Evolutionary conservation across 2,888 invertebrate species (phyloP).

Genomic region (Celastrina argiolus): DNA sequence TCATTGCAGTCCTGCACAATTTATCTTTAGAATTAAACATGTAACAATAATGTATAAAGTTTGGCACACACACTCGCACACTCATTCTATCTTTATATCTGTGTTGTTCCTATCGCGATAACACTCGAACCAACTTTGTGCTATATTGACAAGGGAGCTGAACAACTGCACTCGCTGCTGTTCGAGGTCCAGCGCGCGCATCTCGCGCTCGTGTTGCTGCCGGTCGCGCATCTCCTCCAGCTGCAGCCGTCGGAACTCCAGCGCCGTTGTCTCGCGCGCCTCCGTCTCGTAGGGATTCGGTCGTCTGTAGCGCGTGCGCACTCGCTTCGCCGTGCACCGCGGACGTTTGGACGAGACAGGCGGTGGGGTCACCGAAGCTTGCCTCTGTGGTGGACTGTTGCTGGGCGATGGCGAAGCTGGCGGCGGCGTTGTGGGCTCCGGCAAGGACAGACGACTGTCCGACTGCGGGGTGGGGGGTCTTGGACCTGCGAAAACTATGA

Average conservation of each 20-base stretch:
- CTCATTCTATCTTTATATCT: not conserved
- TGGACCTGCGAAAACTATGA: not conserved
- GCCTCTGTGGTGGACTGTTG: not conserved
- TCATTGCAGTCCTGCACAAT: too few species aligned
- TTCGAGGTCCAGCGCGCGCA: not conserved
- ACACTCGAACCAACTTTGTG: not conserved
- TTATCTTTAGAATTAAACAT: too few species aligned
- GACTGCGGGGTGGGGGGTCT: not conserved
- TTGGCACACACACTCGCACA: too few species aligned
- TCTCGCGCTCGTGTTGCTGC: not conserved
- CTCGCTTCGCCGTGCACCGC: not conserved
- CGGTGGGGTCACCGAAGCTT: not conserved
- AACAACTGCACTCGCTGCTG: not conserved
- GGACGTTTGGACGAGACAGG: not conserved
- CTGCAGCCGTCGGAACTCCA: not conserved
- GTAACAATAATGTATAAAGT: too few species aligned
- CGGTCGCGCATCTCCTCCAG: not conserved
- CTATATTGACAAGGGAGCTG: not conserved
- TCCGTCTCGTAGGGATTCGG: not conserved
- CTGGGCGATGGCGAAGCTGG: not conserved
- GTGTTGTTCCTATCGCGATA: too few species aligned
- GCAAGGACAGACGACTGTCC: not conserved
- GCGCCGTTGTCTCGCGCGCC: not conserved
- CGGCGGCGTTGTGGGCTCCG: not conserved
- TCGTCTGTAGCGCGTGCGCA: not conserved